Conservation (phyloP, 30 jellyfish, hydroid and myxozoan genomes). For the Aurelia sp. region DNA sequence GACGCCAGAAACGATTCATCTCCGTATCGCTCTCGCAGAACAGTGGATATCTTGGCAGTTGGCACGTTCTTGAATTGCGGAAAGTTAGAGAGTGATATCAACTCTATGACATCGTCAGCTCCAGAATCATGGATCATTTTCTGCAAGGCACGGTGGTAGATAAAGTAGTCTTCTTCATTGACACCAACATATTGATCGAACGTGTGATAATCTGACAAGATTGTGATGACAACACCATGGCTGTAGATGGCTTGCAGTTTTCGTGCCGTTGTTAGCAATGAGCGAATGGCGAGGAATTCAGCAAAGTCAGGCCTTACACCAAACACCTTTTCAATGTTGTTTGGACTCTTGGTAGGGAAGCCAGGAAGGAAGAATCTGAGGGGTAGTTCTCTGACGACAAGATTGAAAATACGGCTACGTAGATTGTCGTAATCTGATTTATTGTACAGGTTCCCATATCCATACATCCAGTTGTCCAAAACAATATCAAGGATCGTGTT, state of each 20-base stretch:
- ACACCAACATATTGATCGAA: slow-evolving; percentile 66
- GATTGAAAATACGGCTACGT: neutral
- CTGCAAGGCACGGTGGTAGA: slow-evolving; percentile 34
- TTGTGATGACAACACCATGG: slow-evolving; percentile 36
- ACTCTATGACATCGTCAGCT: slow-evolving; percentile 44
- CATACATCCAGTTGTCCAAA: slow-evolving; percentile 19
- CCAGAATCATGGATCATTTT: slow-evolving; percentile 37
- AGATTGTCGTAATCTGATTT: slow-evolving; percentile 16
- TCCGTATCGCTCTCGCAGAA: slow-evolving; percentile 32
- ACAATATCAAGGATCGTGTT: slow-evolving; percentile 6
- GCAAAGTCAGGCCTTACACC: slow-evolving; percentile 41
- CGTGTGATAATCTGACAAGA: slow-evolving; percentile 66
- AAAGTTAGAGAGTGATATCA: slow-evolving; percentile 37
- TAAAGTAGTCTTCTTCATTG: slow-evolving; percentile 39
- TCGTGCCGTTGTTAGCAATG: slow-evolving; percentile 32
- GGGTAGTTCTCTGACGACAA: neutral
- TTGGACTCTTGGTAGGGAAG: slow-evolving; percentile 63
- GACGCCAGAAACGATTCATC: slow-evolving; percentile 1
- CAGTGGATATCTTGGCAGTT: slow-evolving; percentile 6
- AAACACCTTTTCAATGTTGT: slow-evolving; percentile 38
- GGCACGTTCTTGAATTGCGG: slow-evolving; percentile 47
- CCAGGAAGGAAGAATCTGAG: slow-evolving; percentile 58
- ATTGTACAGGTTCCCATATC: neutral
- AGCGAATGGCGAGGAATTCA: slow-evolving; percentile 46
- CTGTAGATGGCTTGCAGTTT: slow-evolving; percentile 48